Evolutionary conservation across 2,888 invertebrate genomes (phyloP).

Genomic region (Cantharis rustica): DNA sequence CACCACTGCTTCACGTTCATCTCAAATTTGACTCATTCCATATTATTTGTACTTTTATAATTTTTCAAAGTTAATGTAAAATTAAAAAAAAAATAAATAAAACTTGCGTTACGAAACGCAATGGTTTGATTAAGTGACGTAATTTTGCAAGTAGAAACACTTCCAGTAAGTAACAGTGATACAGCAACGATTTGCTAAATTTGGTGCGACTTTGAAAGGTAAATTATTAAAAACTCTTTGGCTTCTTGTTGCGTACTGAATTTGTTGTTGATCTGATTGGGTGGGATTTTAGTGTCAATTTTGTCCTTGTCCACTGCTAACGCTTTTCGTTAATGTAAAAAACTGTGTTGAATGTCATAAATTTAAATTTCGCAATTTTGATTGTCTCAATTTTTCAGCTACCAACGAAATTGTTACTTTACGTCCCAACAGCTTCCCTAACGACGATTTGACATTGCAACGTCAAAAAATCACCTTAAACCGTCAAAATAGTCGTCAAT

Average conservation of each 20-base stretch:
- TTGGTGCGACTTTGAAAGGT: neutral
- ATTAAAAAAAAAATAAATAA: neutral
- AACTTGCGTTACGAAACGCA: neutral
- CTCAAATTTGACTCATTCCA: neutral
- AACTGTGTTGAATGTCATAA: neutral
- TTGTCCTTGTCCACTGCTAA: neutral
- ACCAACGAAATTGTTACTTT: conserved; percentile 47
- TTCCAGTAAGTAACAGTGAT: neutral
- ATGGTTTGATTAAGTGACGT: neutral
- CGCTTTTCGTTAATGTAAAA: neutral
- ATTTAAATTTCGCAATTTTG: neutral
- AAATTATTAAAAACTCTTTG: neutral
- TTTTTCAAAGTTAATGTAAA: neutral
- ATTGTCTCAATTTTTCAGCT: conserved; percentile 1
- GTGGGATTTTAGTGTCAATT: neutral
- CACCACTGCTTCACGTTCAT: neutral
- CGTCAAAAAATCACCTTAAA: conserved; percentile 61
- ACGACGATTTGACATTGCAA: conserved; percentile 63
- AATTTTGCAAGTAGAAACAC: neutral
- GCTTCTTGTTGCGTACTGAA: neutral
- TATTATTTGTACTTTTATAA: neutral
- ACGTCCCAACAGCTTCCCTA: conserved; percentile 62
- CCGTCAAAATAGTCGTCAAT: conserved; percentile 77
- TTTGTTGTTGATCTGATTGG: neutral
- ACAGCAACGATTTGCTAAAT: neutral